Evolutionary conservation across 2,888 invertebrate genomes (phyloP).

Genomic region (Zelleria hepariella): DNA sequence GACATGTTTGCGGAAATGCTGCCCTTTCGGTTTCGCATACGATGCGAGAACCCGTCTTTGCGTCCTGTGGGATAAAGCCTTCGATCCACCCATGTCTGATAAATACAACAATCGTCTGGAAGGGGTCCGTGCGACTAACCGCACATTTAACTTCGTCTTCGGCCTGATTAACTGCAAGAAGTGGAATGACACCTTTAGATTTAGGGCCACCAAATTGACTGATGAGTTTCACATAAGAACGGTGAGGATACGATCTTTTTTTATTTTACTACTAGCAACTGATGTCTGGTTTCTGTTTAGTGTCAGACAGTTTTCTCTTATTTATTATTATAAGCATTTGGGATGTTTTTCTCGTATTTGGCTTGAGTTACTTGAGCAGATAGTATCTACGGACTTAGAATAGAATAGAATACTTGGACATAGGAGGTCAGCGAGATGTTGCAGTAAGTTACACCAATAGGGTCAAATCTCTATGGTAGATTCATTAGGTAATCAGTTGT

Average conservation of each 20-base stretch:
- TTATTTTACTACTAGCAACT: too few relatives aligned
- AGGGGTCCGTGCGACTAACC: slow-evolving; percentile 19
- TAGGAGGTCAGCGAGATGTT: too few relatives aligned
- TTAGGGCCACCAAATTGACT: slow-evolving; percentile 17
- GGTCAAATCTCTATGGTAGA: too few relatives aligned
- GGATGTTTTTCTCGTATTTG: too few relatives aligned
- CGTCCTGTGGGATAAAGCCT: slow-evolving; percentile 18
- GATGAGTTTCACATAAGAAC: slow-evolving; percentile 21
- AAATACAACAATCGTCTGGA: slow-evolving; percentile 16
- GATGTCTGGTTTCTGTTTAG: not conserved
- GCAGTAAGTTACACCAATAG: too few relatives aligned
- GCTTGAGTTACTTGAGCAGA: too few relatives aligned
- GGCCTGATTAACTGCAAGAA: slow-evolving; percentile 30
- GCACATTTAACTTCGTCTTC: slow-evolving; percentile 30
- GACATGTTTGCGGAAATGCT: slow-evolving; percentile 40
- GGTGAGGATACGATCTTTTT: too few relatives aligned
- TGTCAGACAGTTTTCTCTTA: not conserved
- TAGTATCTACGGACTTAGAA: too few relatives aligned
- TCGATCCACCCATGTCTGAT: slow-evolving; percentile 36
- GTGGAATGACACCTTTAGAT: slow-evolving; percentile 10
- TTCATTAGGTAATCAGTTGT: too few relatives aligned
- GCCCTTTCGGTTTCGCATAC: slow-evolving; percentile 33
- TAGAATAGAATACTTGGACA: too few relatives aligned
- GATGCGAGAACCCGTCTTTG: slow-evolving; percentile 23
- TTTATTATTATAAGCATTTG: too few relatives aligned